Base-by-base conservation (phyloP, 1,140 invertebrate genomes). In the Drosophila truncata region DNA sequence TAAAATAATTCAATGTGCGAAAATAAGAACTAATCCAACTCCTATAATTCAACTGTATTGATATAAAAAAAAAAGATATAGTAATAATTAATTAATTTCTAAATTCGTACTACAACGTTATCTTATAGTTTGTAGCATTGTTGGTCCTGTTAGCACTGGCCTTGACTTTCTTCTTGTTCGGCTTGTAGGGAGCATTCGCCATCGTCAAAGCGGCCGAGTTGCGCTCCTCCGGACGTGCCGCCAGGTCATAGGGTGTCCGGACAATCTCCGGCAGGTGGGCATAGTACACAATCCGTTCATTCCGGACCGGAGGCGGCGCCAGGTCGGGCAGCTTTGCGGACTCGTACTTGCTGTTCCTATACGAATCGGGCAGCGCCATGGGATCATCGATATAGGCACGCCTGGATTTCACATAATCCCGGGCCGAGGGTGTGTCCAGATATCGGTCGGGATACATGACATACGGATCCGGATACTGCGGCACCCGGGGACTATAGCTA, bases 261-360 rank as follows among this genome's bases (percentile, higher is more conserved):
- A 93, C 91, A 37, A 94, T 91, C 79, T 94, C 93, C 4, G 93
- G 93, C 11, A 94, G 77, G 67, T 93, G 93, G 35, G 93, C 93
- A 61, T 94, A 94, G 67, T 94, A 94, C 20, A 94, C 93, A 18
- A 94, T 82, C 7, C 91, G 82, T 54, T 93, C 91, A 50, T 85
- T 82, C 1, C 91, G 65, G 6, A 75, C 35, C 13, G 78, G 65
- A 18, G 60, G 27, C 5, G 63, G 29, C 4, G 63, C 23, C 18
- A 82, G 52, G 0, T 80, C 82, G 0, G 87, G 76, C 23, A 80
- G 62, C 55, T 92, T 92, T 0, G 73, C 33, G 1, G 76, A 29
- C 2, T 33, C 74, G 52, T 87, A 91, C 44, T 91, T 87, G 39
- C 71, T 66, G 47, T 60, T 54, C 29, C 62, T 54, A 18, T 81